A percentile compares a stretch with the other conserved stretches of the same genome.
phyloP scores from a whole-genome alignment of 2,113 vertebrate species.

The Natator depressus region DNA sequence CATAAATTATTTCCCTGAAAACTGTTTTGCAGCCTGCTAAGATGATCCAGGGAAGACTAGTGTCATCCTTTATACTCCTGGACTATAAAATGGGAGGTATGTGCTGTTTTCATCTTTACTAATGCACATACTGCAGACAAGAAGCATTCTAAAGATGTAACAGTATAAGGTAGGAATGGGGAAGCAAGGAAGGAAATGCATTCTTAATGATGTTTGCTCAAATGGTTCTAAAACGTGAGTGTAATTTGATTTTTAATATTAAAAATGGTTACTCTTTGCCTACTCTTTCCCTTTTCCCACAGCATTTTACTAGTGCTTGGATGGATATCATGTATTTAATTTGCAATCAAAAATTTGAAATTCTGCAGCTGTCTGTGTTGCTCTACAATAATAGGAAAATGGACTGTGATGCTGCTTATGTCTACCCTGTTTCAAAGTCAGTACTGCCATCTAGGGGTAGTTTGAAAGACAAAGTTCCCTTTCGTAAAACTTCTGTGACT shows the following conservation, averaged over 20 bases:
- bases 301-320: neutral
- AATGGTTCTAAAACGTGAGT: neutral
- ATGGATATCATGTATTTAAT: neutral
- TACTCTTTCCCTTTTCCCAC: neutral
- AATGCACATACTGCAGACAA: neutral
- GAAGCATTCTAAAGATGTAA: neutral
- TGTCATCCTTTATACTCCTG: neutral
- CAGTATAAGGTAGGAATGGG: neutral
- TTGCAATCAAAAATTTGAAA: neutral
- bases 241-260: neutral
- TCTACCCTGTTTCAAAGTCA: neutral
- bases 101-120: neutral
- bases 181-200: neutral
- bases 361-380: neutral
- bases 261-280: neutral
- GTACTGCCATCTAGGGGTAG: conserved; percentile 54
- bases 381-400: neutral
- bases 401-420: neutral
- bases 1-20: neutral
- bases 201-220: neutral
- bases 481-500: neutral
- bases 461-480: neutral
- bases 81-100: neutral
- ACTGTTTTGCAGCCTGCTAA: neutral
- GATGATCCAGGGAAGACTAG: neutral